phyloP scores from a whole-genome alignment of 2,888 invertebrate species.

The Nomada goodeniana region DNA sequence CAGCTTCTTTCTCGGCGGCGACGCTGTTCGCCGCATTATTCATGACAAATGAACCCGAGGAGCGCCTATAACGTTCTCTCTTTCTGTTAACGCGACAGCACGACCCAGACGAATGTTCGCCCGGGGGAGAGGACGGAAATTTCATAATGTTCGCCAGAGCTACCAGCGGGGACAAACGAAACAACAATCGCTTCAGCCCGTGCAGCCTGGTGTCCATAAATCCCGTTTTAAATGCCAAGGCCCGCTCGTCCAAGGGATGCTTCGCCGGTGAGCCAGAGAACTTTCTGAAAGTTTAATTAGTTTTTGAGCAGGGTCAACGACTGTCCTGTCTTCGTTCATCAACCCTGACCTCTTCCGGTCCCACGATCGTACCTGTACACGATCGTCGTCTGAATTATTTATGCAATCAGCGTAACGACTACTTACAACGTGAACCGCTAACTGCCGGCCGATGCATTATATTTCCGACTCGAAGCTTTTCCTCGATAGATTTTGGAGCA shows the following conservation, averaged over 20 bases:
- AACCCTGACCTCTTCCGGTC: conserved; percentile 1
- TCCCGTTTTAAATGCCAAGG: conserved; percentile 95
- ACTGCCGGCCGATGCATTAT: conserved; percentile 14
- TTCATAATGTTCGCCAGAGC: conserved; percentile 99
- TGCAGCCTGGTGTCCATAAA: conserved; percentile 96
- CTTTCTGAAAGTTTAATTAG: conserved; percentile 54
- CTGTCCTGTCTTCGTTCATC: conserved; percentile 19
- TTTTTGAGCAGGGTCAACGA: conserved; percentile 42
- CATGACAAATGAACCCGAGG: conserved; percentile 1
- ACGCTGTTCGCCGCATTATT: not conserved
- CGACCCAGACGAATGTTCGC: conserved; percentile 95
- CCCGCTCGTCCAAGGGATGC: conserved; percentile 94
- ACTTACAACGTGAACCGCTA: not conserved
- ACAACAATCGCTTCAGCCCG: conserved; percentile 98
- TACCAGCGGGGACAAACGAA: conserved; percentile 98
- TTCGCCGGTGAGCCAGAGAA: conserved; percentile 89
- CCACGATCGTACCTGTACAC: conserved; percentile 15
- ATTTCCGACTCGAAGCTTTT: not conserved
- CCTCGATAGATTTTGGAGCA: not conserved
- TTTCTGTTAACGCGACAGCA: conserved; percentile 87
- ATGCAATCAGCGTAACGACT: conserved; percentile 10
- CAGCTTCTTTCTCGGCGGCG: not conserved
- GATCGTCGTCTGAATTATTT: conserved; percentile 31
- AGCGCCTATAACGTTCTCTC: conserved; percentile 58
- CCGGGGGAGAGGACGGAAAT: conserved; percentile 97